Conservation (phyloP, 2,888 invertebrate species). For the Euplagia quadripunctaria region DNA sequence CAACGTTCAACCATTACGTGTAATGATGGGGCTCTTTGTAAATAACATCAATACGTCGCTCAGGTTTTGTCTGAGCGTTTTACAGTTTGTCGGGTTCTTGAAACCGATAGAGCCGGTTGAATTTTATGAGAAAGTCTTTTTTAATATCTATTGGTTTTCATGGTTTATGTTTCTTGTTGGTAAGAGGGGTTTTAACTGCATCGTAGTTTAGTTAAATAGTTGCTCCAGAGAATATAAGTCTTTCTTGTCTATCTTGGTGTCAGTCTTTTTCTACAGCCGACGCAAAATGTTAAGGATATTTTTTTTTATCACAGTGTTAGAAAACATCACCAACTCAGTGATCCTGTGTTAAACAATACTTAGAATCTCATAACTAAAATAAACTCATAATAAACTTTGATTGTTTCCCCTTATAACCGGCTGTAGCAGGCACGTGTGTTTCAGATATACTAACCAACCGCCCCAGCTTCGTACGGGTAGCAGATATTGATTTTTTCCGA, state of each 20-base stretch:
- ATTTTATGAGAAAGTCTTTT: conserved; percentile 19
- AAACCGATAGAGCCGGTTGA: conserved; percentile 21
- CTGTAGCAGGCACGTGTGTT: no score
- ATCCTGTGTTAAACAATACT: no score
- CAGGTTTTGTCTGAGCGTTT: conserved; percentile 44
- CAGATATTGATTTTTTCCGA: no score
- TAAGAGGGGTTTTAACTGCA: conserved; percentile 29
- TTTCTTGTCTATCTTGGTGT: not conserved
- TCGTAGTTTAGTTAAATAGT: not conserved
- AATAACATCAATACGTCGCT: conserved; percentile 47
- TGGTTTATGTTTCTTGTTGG: conserved; percentile 51
- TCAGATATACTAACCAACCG: no score
- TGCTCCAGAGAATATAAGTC: not conserved
- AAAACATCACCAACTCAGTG: no score
- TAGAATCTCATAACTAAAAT: no score
- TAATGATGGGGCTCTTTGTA: conserved; percentile 45
- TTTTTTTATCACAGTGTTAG: no score
- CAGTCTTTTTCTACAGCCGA: no score
- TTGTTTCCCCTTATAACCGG: no score
- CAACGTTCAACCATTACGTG: not conserved
- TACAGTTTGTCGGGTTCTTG: conserved; percentile 52
- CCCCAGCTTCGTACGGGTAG: no score
- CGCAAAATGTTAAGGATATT: no score
- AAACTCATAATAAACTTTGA: no score
- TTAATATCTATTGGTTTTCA: conserved; percentile 40